Conservation (phyloP, 2,888 invertebrate species). For the Electrophaes corylata region DNA sequence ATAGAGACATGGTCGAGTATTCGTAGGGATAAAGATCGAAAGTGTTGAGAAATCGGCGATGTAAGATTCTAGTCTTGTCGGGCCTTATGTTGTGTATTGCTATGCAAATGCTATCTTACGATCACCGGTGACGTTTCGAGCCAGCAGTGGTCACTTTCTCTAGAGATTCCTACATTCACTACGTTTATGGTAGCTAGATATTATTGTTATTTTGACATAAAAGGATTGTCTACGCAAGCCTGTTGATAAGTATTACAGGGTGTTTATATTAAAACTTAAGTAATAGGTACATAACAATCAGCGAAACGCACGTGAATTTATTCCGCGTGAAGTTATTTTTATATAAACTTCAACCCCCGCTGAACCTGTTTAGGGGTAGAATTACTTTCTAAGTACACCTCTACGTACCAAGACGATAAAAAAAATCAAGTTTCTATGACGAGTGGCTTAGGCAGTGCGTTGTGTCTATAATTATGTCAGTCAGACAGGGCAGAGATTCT, state of each 20-base stretch:
- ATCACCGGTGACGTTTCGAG: background rate
- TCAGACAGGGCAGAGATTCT: too few species aligned
- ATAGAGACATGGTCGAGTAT: too few species aligned
- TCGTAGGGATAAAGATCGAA: conserved; percentile 3
- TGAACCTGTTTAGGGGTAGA: too few species aligned
- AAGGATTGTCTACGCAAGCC: background rate
- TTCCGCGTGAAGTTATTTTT: too few species aligned
- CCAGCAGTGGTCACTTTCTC: conserved; percentile 4
- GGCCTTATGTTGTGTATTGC: conserved; percentile 1
- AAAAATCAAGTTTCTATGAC: too few species aligned
- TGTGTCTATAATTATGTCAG: too few species aligned
- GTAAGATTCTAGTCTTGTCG: conserved; percentile 5
- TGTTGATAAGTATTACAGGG: background rate
- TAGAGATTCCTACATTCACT: conserved; percentile 1
- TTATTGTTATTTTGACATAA: background rate
- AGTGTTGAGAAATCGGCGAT: conserved; percentile 2
- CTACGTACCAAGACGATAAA: too few species aligned
- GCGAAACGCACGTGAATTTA: too few species aligned
- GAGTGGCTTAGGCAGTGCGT: too few species aligned
- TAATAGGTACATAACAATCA: too few species aligned
- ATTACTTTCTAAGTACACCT: too few species aligned
- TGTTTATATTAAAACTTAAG: background rate
- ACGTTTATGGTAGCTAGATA: background rate
- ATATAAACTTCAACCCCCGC: too few species aligned
- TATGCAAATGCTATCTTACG: conserved; percentile 14